Evolutionary conservation across 2,888 invertebrate species (phyloP).

Genomic region (Chouioia cunea): DNA sequence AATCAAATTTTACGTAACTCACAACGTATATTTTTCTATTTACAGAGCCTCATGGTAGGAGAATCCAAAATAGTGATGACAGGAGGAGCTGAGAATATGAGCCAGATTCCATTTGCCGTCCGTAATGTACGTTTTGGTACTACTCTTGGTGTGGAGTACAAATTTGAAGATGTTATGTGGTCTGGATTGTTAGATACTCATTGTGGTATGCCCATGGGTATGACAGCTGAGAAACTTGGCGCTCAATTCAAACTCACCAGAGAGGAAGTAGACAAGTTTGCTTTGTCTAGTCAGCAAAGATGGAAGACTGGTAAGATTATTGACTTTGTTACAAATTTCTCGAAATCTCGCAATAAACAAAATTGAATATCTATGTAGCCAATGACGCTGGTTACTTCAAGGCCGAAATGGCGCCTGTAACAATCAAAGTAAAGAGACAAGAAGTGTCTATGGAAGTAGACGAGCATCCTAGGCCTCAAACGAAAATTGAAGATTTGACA

Average conservation of each 20-base stretch:
- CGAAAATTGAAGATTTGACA: slow-evolving; percentile 85
- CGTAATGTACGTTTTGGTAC: slow-evolving; percentile 91
- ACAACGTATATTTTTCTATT: slow-evolving; percentile 50
- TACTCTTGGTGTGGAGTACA: slow-evolving; percentile 80
- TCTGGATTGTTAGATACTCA: slow-evolving; percentile 87
- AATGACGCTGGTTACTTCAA: slow-evolving; percentile 91
- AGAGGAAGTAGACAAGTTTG: slow-evolving; percentile 88
- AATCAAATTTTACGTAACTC: no score
- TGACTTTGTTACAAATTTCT: slow-evolving; percentile 3
- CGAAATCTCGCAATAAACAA: neutral
- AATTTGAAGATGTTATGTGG: slow-evolving; percentile 93
- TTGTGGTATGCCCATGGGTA: slow-evolving; percentile 94
- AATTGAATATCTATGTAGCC: slow-evolving; percentile 71
- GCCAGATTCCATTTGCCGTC: slow-evolving; percentile 88
- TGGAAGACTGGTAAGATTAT: slow-evolving; percentile 83
- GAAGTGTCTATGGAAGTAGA: slow-evolving; percentile 85
- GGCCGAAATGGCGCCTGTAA: slow-evolving; percentile 89
- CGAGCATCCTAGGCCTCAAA: slow-evolving; percentile 93
- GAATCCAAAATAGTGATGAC: slow-evolving; percentile 88
- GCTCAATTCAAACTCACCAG: slow-evolving; percentile 85
- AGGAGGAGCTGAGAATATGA: slow-evolving; percentile 97
- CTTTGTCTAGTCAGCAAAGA: slow-evolving; percentile 84
- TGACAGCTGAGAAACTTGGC: slow-evolving; percentile 95
- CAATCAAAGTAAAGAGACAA: slow-evolving; percentile 86
- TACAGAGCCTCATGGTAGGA: slow-evolving; percentile 87